Conservation (phyloP, 2,797 vertebrate species). For the Helicolenus hilgendorfi region DNA sequence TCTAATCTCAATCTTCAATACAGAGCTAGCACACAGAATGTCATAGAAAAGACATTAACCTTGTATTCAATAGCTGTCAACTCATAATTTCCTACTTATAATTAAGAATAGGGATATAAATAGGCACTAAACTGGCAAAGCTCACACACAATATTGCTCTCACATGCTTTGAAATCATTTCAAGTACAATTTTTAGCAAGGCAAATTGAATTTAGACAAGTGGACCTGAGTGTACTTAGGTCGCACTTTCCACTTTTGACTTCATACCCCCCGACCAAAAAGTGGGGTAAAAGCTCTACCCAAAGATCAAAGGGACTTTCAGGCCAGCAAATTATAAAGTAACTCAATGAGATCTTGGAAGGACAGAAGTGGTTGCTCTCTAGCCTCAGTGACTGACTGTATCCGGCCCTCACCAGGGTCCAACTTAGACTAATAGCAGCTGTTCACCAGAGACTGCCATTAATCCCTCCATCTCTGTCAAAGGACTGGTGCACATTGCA, state of each 20-base stretch:
- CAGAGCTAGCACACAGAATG: background rate
- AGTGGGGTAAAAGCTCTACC: background rate
- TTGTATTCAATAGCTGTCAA: background rate
- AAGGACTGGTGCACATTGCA: background rate
- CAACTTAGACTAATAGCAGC: constrained; percentile 53
- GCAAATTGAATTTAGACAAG: background rate
- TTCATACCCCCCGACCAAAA: background rate
- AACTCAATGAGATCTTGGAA: background rate
- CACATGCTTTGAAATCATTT: background rate
- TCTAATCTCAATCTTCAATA: constrained; percentile 30
- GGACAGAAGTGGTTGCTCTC: background rate
- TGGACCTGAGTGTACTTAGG: background rate
- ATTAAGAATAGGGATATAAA: background rate
- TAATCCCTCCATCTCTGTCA: constrained; percentile 38
- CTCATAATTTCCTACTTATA: background rate
- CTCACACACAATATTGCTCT: background rate
- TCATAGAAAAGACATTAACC: constrained; percentile 25
- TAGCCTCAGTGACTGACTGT: background rate
- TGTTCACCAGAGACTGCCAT: constrained; percentile 44
- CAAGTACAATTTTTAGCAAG: background rate
- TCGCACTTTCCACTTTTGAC: background rate
- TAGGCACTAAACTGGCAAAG: background rate
- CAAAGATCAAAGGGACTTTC: constrained; percentile 3
- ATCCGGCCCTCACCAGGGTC: constrained; percentile 31
- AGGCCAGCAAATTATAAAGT: background rate